A percentile compares a stretch with the other conserved stretches of the same genome.
Evolutionary conservation across 2,113 vertebrate species (phyloP).

Genomic region (Vireo altiloquus): DNA sequence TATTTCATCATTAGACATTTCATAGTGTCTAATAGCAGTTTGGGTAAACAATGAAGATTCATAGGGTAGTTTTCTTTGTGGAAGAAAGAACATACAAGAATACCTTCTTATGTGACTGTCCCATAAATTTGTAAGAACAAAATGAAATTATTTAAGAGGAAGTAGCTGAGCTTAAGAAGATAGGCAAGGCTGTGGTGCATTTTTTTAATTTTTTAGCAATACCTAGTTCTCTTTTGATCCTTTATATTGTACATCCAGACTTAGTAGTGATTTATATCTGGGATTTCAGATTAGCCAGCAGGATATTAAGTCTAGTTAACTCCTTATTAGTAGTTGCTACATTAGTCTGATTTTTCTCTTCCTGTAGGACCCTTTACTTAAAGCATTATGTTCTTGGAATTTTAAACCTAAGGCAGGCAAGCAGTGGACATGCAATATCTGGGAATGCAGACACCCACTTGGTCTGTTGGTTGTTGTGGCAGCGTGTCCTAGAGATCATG

Average conservation of each 20-base stretch:
- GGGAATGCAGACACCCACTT: background rate
- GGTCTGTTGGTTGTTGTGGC: background rate
- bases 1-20: background rate
- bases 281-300: background rate
- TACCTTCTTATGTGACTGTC: background rate
- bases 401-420: background rate
- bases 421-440: accelerated
- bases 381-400: background rate
- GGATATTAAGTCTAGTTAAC: background rate
- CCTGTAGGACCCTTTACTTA: background rate
- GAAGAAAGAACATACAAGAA: background rate
- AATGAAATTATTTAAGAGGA: background rate
- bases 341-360: background rate
- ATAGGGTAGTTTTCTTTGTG: background rate
- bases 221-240: background rate
- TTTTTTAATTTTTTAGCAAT: background rate
- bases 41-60: background rate
- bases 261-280: background rate
- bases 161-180: background rate
- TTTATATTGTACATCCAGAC: background rate
- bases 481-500: background rate
- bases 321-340: background rate
- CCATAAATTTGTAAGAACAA: background rate
- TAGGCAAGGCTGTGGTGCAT: background rate
- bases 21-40: background rate